Evolutionary conservation across 1,140 invertebrate species (phyloP).

Genomic region (Bradynema listronoti): DNA sequence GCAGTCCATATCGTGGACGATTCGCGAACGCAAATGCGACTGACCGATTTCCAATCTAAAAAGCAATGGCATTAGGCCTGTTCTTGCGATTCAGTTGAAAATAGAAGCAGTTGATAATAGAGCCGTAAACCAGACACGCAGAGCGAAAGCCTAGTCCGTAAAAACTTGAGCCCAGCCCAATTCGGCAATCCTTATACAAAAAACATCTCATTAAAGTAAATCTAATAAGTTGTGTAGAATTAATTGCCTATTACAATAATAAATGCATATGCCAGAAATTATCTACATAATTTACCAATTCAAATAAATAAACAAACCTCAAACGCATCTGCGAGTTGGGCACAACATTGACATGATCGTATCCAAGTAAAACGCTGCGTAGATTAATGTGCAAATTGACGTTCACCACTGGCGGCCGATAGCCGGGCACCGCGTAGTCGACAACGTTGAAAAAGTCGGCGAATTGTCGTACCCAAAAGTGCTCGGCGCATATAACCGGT

Average conservation of each 20-base stretch:
- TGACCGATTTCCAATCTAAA: conserved; percentile 40
- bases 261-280: not conserved
- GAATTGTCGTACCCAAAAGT: conserved; percentile 39
- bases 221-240: not conserved
- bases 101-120: no score
- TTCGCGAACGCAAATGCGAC: conserved; percentile 34
- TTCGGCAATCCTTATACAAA: no score
- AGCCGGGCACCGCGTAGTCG: conserved; percentile 48
- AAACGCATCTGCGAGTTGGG: conserved; percentile 28
- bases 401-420: conserved; percentile 30
- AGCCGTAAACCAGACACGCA: no score
- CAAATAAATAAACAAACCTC: conserved; percentile 17
- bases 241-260: conserved; percentile 1
- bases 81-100: no score
- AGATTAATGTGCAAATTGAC: conserved; percentile 37
- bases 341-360: conserved; percentile 30
- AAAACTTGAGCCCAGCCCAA: no score
- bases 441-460: conserved; percentile 38
- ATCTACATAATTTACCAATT: conserved; percentile 8
- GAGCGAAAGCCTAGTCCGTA: no score
- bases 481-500: conserved; percentile 22
- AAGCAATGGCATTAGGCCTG: no score
- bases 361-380: conserved; percentile 35
- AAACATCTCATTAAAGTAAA: no score
- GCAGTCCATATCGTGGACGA: conserved; percentile 25